Evolutionary conservation across 2,888 invertebrate genomes (phyloP).

Genomic region (Cryptocheilus praepositus): DNA sequence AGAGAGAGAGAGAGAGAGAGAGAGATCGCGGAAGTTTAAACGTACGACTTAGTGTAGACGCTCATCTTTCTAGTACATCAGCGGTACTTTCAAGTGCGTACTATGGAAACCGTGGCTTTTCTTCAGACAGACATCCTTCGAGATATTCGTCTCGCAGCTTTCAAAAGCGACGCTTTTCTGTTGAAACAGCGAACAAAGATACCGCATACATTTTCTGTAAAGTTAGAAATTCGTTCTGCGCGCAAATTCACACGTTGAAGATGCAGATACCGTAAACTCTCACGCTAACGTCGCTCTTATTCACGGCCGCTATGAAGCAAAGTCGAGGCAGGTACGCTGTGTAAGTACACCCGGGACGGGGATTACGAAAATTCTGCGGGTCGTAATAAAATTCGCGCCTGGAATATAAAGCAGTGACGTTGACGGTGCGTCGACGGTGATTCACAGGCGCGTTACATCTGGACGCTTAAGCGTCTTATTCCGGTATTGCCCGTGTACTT

Average conservation of each 20-base stretch:
- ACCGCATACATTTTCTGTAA: neutral
- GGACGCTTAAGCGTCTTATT: constrained; percentile 36
- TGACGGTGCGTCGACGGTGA: neutral
- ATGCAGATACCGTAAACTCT: neutral
- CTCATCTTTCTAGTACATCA: too few relatives aligned
- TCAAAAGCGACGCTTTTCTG: too few relatives aligned
- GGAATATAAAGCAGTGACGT: constrained; percentile 49
- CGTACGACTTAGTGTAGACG: too few relatives aligned
- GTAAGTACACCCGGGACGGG: constrained; percentile 18
- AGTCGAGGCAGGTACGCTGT: constrained; percentile 8
- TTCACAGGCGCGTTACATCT: constrained; percentile 16
- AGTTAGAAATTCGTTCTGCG: neutral
- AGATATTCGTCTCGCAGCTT: neutral
- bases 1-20: constrained; percentile 3
- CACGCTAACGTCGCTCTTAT: too few relatives aligned
- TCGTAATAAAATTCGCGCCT: constrained; percentile 54
- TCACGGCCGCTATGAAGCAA: constrained; percentile 1
- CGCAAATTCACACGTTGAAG: too few relatives aligned
- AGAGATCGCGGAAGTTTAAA: neutral
- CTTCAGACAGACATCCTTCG: neutral
- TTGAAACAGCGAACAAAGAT: too few relatives aligned
- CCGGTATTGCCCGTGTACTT: constrained; percentile 23
- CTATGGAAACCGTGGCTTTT: neutral
- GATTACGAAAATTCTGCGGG: constrained; percentile 45
- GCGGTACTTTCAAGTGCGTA: too few relatives aligned